phyloP scores from a whole-genome alignment of 2,797 vertebrate genomes.

The Ispidina picta region DNA sequence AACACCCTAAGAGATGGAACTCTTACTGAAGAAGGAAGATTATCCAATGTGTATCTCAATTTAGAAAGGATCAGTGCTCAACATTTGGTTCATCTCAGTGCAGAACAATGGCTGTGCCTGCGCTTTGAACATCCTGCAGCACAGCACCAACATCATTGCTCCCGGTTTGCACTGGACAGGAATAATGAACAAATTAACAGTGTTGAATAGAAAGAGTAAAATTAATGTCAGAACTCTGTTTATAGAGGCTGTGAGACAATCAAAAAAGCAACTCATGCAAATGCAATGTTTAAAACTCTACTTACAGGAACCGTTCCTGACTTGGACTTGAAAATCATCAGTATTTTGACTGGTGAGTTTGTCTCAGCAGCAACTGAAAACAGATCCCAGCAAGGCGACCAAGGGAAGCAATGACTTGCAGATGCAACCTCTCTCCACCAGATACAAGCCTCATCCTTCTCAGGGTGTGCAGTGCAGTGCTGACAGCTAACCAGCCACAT shows the following conservation, averaged over 20 bases:
- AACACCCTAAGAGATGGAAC: background rate
- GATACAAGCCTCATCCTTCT: background rate
- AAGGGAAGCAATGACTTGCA: background rate
- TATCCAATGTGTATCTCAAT: background rate
- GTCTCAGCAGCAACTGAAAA: slow-evolving; percentile 30
- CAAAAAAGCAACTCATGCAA: background rate
- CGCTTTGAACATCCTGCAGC: background rate
- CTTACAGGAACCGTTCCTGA: slow-evolving; percentile 20
- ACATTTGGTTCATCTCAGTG: slow-evolving; percentile 11
- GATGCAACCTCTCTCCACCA: background rate
- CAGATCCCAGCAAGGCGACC: background rate
- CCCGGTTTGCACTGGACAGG: background rate
- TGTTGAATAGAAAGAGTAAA: slow-evolving; percentile 24
- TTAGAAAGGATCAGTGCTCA: background rate
- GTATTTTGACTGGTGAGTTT: slow-evolving; percentile 19
- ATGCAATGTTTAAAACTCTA: background rate
- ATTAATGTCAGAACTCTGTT: slow-evolving; percentile 42
- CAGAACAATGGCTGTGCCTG: slow-evolving; percentile 21
- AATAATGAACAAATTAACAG: slow-evolving; percentile 7
- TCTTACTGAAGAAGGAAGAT: background rate
- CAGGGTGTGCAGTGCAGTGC: background rate
- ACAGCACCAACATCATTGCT: background rate
- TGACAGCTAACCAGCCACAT: background rate
- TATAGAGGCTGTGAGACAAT: background rate
- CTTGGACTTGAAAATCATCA: background rate